Evolutionary conservation across 2,888 invertebrate species (phyloP).

Genomic region (Aquatica leii): DNA sequence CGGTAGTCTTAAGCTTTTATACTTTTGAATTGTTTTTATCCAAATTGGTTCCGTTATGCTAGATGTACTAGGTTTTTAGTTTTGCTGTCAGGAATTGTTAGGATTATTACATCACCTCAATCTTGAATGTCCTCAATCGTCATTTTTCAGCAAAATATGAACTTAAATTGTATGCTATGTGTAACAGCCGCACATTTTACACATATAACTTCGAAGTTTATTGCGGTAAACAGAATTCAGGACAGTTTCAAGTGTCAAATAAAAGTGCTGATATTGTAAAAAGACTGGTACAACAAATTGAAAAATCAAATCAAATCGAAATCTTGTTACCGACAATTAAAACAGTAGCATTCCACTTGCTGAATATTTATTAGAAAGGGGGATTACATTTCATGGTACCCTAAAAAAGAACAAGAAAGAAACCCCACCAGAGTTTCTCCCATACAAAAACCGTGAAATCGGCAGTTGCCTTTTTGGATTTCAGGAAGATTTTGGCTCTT

Average conservation of each 20-base stretch:
- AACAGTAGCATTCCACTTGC: constrained; percentile 1
- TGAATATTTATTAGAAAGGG: neutral
- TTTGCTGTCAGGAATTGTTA: too few species aligned
- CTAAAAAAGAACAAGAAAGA: constrained; percentile 17
- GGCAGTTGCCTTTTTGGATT: too few species aligned
- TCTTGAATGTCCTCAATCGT: too few species aligned
- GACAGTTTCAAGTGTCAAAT: too few species aligned
- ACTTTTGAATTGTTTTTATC: too few species aligned
- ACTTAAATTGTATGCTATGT: neutral
- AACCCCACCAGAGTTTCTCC: constrained; percentile 3
- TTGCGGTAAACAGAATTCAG: neutral
- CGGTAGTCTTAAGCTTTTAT: too few species aligned
- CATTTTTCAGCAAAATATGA: constrained; percentile 9
- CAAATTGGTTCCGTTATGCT: too few species aligned
- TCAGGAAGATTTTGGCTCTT: too few species aligned
- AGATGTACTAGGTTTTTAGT: too few species aligned
- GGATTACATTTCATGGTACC: neutral
- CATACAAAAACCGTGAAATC: too few species aligned
- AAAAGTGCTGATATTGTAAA: neutral
- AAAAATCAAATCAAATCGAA: neutral
- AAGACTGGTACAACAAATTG: neutral
- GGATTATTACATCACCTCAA: too few species aligned
- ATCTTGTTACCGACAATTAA: neutral
- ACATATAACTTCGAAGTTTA: neutral
- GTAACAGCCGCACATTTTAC: neutral